These are phyloP conservation scores for Melinopterus prodromus DNA, from an alignment of 2,888 invertebrate genomes.

Conservation along the genomic window DNA sequence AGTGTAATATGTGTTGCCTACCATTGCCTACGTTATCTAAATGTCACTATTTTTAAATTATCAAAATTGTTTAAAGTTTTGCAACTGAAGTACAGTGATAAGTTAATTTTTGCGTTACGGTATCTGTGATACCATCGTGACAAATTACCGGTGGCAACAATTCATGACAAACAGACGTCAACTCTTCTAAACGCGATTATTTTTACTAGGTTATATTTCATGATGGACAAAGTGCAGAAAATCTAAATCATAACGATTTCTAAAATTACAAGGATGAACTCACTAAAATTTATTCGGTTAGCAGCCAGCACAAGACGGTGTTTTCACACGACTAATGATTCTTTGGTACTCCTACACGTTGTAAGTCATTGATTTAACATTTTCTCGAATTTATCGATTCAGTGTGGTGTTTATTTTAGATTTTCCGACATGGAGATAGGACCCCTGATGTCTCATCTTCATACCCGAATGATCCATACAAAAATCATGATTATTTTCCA, in stretches of 20 bases:
- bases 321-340: constrained; percentile 26
- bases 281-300: neutral
- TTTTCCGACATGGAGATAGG: constrained; percentile 78
- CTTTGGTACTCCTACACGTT: constrained; percentile 31
- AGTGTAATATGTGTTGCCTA: too few species aligned
- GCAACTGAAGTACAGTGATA: too few species aligned
- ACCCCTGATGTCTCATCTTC: constrained; percentile 66
- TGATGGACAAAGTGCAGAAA: neutral
- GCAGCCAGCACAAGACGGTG: neutral
- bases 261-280: neutral
- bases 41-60: too few species aligned
- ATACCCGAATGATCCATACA: constrained; percentile 73
- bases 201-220: neutral
- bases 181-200: neutral
- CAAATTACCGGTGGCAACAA: too few species aligned
- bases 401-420: constrained; percentile 56
- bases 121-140: too few species aligned
- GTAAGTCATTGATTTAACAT: constrained; percentile 19
- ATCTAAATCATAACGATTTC: neutral
- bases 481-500: constrained; percentile 69
- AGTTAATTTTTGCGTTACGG: too few species aligned
- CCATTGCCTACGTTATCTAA: too few species aligned
- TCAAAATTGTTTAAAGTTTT: too few species aligned
- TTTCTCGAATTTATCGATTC: constrained; percentile 8
- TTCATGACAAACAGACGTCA: neutral